Evolutionary conservation across 35 echinoderm and acorn worm species (phyloP).

Genomic region (Amphiura filiformis): DNA sequence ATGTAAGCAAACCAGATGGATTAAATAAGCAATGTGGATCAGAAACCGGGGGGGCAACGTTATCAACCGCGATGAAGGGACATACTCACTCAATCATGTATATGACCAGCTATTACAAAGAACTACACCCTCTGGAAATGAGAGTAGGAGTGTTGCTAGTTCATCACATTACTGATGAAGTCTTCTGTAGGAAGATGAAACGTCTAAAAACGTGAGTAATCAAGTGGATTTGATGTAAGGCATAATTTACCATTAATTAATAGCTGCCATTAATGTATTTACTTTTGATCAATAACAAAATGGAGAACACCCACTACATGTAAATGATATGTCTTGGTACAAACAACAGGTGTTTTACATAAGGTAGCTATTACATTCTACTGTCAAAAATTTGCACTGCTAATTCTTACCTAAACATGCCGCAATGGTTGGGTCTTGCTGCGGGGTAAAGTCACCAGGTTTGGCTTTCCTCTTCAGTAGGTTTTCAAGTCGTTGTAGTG

Average conservation of each 20-base stretch:
- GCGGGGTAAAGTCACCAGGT: not conserved
- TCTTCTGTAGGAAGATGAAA: no score
- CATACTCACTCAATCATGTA: no score
- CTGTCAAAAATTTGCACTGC: not conserved
- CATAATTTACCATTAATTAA: not conserved
- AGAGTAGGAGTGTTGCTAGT: no score
- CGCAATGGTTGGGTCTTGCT: not conserved
- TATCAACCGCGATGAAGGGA: no score
- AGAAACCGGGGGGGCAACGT: no score
- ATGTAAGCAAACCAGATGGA: no score
- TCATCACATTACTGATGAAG: no score
- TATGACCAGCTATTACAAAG: no score
- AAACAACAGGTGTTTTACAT: not conserved
- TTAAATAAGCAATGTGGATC: no score
- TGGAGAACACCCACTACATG: not conserved
- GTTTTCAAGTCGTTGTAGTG: not conserved
- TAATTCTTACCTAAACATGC: not conserved
- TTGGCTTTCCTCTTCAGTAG: not conserved
- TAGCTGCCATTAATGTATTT: not conserved
- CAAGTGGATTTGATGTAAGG: not conserved
- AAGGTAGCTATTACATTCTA: not conserved
- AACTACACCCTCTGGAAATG: no score
- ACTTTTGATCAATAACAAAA: not conserved
- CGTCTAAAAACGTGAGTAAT: no score
- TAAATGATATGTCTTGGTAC: not conserved